These are phyloP conservation scores for Anser cygnoides DNA, from an alignment of 2,113 vertebrate genomes.

Conservation along the genomic window DNA sequence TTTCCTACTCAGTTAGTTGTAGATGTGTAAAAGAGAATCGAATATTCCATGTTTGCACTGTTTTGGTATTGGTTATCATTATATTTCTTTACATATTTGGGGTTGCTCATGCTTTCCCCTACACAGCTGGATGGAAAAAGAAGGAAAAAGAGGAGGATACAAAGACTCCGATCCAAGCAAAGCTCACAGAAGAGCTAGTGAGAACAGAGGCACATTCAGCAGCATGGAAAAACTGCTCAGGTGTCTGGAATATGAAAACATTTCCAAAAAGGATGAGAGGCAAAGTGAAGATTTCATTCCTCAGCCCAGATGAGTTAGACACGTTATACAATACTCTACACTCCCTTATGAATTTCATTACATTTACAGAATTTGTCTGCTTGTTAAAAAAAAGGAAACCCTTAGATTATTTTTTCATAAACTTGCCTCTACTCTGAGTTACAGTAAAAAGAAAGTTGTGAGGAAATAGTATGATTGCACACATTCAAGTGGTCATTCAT, in stretches of 20 bases:
- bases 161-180: background rate
- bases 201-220: background rate
- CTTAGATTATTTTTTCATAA: background rate
- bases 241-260: background rate
- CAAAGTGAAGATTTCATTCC: background rate
- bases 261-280: background rate
- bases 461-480: background rate
- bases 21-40: background rate
- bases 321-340: background rate
- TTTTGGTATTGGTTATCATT: background rate
- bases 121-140: background rate
- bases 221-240: background rate
- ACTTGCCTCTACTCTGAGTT: background rate
- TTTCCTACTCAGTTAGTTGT: constrained; percentile 10
- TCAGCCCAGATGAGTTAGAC: background rate
- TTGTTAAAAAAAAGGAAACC: background rate
- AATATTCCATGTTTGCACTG: background rate
- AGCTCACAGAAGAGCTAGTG: background rate
- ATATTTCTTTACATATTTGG: background rate
- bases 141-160: background rate
- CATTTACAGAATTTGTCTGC: background rate
- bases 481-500: background rate
- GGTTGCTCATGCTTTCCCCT: background rate
- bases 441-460: background rate
- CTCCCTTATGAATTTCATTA: background rate